Conservation (phyloP, 2,113 vertebrate genomes). For the Elgaria multicarinata region DNA sequence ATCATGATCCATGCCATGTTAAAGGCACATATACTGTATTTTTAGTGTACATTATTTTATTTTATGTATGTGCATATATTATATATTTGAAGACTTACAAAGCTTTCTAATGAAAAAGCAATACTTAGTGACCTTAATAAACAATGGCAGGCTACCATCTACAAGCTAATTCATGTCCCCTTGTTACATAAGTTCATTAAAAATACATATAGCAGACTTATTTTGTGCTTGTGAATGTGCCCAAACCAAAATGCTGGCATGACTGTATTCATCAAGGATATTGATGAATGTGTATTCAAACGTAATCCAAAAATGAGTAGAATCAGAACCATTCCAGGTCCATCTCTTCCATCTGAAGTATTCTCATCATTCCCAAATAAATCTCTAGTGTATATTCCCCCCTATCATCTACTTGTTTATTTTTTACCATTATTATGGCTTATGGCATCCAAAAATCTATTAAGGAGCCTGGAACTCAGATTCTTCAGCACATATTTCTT, state of each 20-base stretch:
- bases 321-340: neutral
- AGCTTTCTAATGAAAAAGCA: slow-evolving; percentile 28
- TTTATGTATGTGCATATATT: slow-evolving; percentile 13
- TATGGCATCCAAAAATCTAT: slow-evolving; percentile 48
- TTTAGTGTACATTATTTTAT: neutral
- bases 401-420: slow-evolving; percentile 8
- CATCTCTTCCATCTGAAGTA: neutral
- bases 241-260: neutral
- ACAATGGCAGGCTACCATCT: neutral
- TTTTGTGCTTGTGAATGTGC: neutral
- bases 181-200: neutral
- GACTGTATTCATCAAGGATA: neutral
- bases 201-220: neutral
- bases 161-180: slow-evolving; percentile 28
- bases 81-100: slow-evolving; percentile 1
- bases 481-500: slow-evolving; percentile 42
- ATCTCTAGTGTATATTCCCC: slow-evolving; percentile 1
- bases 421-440: slow-evolving; percentile 54
- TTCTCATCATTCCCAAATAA: slow-evolving; percentile 35
- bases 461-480: slow-evolving; percentile 54
- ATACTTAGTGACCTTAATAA: slow-evolving; percentile 30
- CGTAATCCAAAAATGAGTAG: neutral
- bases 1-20: neutral
- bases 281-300: neutral
- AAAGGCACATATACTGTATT: neutral